Base-by-base conservation (phyloP, 2,888 invertebrate species). In the Nemotelus nigrinus region DNA sequence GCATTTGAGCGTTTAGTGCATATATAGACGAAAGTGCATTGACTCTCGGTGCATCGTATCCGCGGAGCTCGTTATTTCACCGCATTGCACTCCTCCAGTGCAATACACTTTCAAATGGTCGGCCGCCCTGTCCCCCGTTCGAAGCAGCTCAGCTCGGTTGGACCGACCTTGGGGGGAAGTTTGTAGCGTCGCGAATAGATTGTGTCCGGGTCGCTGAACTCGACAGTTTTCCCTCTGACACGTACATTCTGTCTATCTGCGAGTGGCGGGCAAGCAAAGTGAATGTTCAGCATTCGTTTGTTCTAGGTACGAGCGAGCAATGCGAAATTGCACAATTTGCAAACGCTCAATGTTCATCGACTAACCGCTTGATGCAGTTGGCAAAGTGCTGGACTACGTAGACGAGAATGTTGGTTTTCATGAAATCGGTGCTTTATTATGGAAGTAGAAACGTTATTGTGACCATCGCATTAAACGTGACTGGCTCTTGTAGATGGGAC, bases 121-220 rank as follows among this genome's bases (percentile, higher is more conserved):
- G 25, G 58, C 58, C 25, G 58, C 58, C 58, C 25, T 58, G 58
- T 25, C 25, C 58, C 25, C 25, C 25, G 10, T 58, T 25, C 58
- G 4, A 7, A n/a, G 25, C 58, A 25, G 58, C 25, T 4, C 25
- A 25, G 53, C 10, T 7, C 53, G 53, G 6, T 7, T 10, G 10
- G 4, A 7, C 25, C 58, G 58, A 58, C 25, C 58, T 58, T 58
- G 25, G 58, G 58, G 58, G 58, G 25, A 25, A 58, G 58, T 25
- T 25, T n/a, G 25, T 58, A 58, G 25, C 25, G 25, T 25, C 58
- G 58, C 25, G 58, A 58, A 58, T 58, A 77, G 71, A 71, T 65
- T 55, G 55, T 53, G 77, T 77, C 77, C 77, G 77, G 77, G 77
- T 77, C 77, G 72, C 60, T 72, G 77, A 77, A 77, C 77, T 71